Conservation (phyloP, 2,888 invertebrate species). For the Drosophila leonis region DNA sequence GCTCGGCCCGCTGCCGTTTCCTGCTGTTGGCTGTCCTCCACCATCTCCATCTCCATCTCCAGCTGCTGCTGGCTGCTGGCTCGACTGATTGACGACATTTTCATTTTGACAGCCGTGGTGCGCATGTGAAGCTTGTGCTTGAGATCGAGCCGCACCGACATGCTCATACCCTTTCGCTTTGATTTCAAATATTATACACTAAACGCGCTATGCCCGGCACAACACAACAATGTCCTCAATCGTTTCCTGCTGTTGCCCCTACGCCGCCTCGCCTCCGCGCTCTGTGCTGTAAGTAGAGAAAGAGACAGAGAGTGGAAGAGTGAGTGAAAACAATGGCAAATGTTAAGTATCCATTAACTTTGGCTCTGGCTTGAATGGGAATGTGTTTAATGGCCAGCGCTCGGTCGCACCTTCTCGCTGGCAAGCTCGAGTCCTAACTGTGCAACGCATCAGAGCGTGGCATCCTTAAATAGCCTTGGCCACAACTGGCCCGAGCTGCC, state of each 20-base stretch:
- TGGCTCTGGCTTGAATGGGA: slow-evolving; percentile 11
- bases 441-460: slow-evolving; percentile 73
- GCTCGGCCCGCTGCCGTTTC: slow-evolving; percentile 17
- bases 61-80: background rate
- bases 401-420: slow-evolving; percentile 62
- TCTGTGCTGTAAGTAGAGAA: slow-evolving; percentile 11
- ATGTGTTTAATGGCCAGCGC: slow-evolving; percentile 24
- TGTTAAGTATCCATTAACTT: slow-evolving; percentile 42
- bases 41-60: too few relatives aligned
- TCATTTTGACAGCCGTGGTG: slow-evolving; percentile 85
- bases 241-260: slow-evolving; percentile 23
- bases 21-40: slow-evolving; percentile 26
- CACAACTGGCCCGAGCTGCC: slow-evolving; percentile 57
- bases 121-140: slow-evolving; percentile 79
- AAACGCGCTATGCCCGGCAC: slow-evolving; percentile 56
- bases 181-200: slow-evolving; percentile 85
- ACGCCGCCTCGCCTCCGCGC: slow-evolving; percentile 12
- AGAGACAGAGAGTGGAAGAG: background rate
- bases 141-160: slow-evolving; percentile 66
- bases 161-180: slow-evolving; percentile 80
- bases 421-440: slow-evolving; percentile 71
- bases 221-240: slow-evolving; percentile 37
- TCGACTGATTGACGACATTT: slow-evolving; percentile 35
- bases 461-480: slow-evolving; percentile 78
- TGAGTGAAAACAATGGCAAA: slow-evolving; percentile 24